phyloP scores from a whole-genome alignment of 30 jellyfish, hydroid and myxozoan species.

The Pelagia noctiluca region DNA sequence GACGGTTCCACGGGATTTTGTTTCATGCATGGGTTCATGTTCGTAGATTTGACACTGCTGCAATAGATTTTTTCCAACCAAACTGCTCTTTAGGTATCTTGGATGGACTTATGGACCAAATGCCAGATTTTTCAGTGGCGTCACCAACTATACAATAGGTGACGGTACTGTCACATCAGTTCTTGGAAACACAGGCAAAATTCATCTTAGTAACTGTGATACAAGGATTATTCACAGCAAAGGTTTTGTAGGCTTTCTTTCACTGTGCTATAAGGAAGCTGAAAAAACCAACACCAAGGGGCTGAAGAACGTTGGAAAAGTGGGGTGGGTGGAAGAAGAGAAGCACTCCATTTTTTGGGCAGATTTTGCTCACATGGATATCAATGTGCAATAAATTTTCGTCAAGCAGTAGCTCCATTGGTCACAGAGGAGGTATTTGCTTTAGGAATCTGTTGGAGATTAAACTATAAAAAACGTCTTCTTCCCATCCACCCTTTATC shows the following conservation, averaged over 20 bases:
- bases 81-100: not conserved
- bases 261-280: not conserved
- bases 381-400: constrained; percentile 16
- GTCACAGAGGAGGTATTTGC: constrained; percentile 9
- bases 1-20: not conserved
- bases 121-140: not conserved
- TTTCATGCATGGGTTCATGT: not conserved
- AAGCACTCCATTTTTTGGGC: constrained; percentile 7
- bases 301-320: constrained; percentile 12
- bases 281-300: constrained; percentile 12
- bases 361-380: not conserved
- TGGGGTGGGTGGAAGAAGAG: constrained; percentile 29
- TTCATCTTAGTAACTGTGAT: not conserved
- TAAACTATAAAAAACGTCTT: not conserved
- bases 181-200: not conserved
- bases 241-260: not conserved
- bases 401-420: constrained; percentile 17
- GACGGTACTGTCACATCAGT: not conserved
- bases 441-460: not conserved
- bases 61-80: not conserved
- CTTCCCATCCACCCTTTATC: constrained; percentile 10
- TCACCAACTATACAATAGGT: not conserved
- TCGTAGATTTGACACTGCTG: not conserved
- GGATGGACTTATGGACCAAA: not conserved
- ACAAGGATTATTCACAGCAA: not conserved